phyloP scores from a whole-genome alignment of 1,140 invertebrate species.

The Leptinotarsa lineolata region DNA sequence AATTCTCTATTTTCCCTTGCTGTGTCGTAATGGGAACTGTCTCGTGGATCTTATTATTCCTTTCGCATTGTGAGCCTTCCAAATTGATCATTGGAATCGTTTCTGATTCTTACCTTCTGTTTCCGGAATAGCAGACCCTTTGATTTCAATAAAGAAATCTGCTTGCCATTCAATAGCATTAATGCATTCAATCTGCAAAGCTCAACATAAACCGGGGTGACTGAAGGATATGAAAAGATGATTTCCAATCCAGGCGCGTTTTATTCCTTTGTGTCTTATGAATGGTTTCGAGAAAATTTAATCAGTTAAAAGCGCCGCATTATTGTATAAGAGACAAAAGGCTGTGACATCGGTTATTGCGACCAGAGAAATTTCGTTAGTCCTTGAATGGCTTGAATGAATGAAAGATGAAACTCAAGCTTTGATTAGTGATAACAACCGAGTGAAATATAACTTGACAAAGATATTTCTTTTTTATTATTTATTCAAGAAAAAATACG shows the following conservation, averaged over 20 bases:
- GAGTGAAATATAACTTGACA: no score
- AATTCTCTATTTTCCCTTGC: no score
- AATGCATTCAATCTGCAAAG: background rate
- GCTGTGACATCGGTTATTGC: constrained; percentile 1
- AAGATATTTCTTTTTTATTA: no score
- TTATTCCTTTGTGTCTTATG: background rate
- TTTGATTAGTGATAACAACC: no score
- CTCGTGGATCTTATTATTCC: no score
- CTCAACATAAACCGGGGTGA: background rate
- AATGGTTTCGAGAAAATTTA: background rate
- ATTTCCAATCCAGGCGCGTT: background rate
- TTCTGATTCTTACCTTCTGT: background rate
- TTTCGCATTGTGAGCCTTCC: background rate
- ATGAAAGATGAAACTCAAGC: no score
- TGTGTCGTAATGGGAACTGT: no score
- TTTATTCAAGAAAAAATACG: no score
- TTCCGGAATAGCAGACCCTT: background rate
- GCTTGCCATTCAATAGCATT: background rate
- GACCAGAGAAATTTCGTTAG: background rate
- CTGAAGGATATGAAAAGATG: background rate
- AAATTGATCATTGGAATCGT: background rate
- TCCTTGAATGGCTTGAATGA: no score
- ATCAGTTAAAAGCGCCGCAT: background rate
- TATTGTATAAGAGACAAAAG: background rate
- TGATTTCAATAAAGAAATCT: background rate